phyloP scores from a whole-genome alignment of 53 echinoderm and acorn worm species.

The Actinopyga echinites region DNA sequence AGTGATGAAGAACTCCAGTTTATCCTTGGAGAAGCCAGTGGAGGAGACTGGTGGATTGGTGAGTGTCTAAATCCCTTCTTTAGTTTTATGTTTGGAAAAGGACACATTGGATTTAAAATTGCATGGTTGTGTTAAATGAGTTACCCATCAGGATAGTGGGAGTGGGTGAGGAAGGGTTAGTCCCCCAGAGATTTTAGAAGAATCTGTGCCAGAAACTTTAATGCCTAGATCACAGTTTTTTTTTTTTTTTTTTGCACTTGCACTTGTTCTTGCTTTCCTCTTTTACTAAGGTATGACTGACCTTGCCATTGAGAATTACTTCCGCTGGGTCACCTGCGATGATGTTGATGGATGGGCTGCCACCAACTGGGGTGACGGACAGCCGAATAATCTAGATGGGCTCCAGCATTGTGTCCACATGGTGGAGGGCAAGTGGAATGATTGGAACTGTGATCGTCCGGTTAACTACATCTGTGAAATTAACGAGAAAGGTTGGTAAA shows the following conservation, averaged over 20 bases:
- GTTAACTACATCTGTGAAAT: slow-evolving; percentile 45
- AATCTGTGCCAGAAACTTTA: neutral
- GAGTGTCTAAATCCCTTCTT: neutral
- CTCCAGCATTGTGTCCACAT: slow-evolving; percentile 29
- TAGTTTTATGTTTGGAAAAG: too few species aligned
- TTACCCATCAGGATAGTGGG: too few species aligned
- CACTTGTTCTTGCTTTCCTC: neutral
- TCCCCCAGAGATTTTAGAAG: too few species aligned
- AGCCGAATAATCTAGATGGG: slow-evolving; percentile 29
- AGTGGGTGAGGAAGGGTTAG: too few species aligned
- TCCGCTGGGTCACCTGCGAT: slow-evolving; percentile 31
- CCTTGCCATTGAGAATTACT: slow-evolving; percentile 8
- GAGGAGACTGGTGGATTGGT: slow-evolving; percentile 80
- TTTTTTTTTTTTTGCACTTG: neutral
- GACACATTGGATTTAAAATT: too few species aligned
- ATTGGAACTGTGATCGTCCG: slow-evolving; percentile 19
- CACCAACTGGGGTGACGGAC: slow-evolving; percentile 22
- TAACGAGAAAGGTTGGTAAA: slow-evolving; percentile 37
- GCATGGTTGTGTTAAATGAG: too few species aligned
- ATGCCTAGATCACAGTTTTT: too few species aligned
- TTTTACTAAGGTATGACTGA: slow-evolving; percentile 20
- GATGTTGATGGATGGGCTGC: slow-evolving; percentile 26
- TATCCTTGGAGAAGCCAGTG: slow-evolving; percentile 32
- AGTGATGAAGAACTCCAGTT: slow-evolving; percentile 64
- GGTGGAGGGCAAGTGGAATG: slow-evolving; percentile 41